Evolutionary conservation across 2,888 invertebrate species (phyloP).

Genomic region (Omphaloscelis lunosa): DNA sequence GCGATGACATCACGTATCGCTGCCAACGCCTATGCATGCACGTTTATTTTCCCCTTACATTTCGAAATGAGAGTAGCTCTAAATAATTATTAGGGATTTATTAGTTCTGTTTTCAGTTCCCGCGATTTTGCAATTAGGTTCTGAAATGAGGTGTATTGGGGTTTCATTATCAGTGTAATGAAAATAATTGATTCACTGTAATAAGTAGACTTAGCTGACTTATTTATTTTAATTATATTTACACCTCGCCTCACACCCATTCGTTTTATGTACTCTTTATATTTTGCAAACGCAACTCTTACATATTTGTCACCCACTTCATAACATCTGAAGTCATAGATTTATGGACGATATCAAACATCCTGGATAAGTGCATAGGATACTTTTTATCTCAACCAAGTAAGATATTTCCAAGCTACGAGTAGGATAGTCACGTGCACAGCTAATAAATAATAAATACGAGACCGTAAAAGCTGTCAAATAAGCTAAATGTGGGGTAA

Average conservation of each 20-base stretch:
- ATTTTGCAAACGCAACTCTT: not conserved
- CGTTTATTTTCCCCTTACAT: conserved; percentile 26
- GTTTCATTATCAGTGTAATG: conserved; percentile 2
- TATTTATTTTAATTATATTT: conserved; percentile 7
- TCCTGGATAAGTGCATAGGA: not conserved
- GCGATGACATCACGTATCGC: conserved; percentile 68
- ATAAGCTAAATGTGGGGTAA: conserved; percentile 54
- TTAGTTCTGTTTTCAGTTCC: not conserved
- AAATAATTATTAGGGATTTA: conserved; percentile 7
- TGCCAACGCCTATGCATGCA: conserved; percentile 14
- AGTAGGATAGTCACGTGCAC: conserved; percentile 41
- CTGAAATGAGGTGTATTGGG: not conserved
- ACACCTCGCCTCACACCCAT: not conserved
- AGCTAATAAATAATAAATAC: conserved; percentile 50
- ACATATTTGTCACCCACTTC: not conserved
- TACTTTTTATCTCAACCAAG: conserved; percentile 14
- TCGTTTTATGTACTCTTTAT: not conserved
- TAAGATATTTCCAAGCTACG: conserved; percentile 37
- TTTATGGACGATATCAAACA: not conserved
- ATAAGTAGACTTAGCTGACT: not conserved
- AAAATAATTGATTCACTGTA: not conserved
- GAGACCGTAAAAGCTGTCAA: conserved; percentile 53
- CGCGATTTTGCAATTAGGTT: not conserved
- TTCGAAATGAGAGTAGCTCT: conserved; percentile 19
- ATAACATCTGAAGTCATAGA: not conserved